phyloP scores from a whole-genome alignment of 2,797 vertebrate genomes.

The Catostomus latipinnis region DNA sequence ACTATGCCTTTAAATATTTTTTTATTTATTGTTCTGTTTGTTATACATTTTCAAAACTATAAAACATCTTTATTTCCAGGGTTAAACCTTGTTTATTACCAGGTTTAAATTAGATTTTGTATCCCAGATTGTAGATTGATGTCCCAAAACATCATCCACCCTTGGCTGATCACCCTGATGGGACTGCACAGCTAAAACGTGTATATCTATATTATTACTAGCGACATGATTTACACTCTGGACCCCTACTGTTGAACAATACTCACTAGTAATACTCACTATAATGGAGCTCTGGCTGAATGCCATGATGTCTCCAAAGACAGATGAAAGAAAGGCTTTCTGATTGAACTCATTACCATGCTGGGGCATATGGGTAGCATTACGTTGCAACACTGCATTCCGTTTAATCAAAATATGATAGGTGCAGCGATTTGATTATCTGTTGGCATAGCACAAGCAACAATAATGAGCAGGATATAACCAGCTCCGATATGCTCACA shows the following conservation, averaged over 20 bases:
- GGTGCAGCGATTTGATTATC: conserved; percentile 35
- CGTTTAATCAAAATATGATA: conserved; percentile 38
- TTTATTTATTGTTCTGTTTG: too few species aligned
- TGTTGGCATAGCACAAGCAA: conserved; percentile 26
- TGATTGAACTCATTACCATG: conserved; percentile 49
- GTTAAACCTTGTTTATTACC: too few species aligned
- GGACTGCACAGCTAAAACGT: conserved; percentile 6
- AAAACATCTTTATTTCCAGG: too few species aligned
- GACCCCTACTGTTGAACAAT: conserved; percentile 36
- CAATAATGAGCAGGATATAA: conserved; percentile 43
- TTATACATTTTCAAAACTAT: too few species aligned
- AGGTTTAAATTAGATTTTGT: too few species aligned
- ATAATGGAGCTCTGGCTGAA: conserved; percentile 42
- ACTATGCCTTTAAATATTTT: too few species aligned
- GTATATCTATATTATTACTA: conserved; percentile 46
- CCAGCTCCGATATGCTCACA: conserved; percentile 26
- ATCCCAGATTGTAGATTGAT: too few species aligned
- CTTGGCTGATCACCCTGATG: conserved; percentile 35
- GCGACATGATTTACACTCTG: conserved; percentile 45
- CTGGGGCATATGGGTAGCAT: conserved; percentile 33
- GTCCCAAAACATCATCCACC: conserved; percentile 20
- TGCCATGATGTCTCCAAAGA: conserved; percentile 45
- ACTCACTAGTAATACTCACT: conserved; percentile 43
- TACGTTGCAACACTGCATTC: conserved; percentile 12
- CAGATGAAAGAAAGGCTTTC: conserved; percentile 26